A percentile compares a stretch with the other conserved stretches of the same genome.
Evolutionary conservation across 2,113 vertebrate species (phyloP).

Genomic region (Bungarus multicinctus): DNA sequence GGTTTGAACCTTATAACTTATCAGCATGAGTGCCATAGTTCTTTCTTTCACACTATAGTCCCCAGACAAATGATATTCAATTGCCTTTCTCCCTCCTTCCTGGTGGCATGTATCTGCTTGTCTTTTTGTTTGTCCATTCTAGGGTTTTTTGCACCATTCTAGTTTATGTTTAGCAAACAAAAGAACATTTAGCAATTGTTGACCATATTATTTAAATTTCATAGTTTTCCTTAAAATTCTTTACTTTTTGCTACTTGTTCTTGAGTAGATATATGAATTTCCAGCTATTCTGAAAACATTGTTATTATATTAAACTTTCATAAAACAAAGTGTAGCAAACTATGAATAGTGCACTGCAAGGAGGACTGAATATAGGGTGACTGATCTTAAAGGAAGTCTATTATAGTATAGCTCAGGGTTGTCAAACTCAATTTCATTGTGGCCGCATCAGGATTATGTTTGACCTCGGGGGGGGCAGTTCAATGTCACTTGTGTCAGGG

Average conservation of each 20-base stretch:
- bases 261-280: constrained; percentile 69
- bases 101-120: not conserved
- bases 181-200: not conserved
- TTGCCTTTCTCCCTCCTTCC: not conserved
- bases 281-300: constrained; percentile 62
- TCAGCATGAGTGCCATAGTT: not conserved
- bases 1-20: not conserved
- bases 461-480: too few relatives aligned
- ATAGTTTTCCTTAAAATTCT: not conserved
- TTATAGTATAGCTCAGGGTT: constrained; percentile 40
- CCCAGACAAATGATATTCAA: not conserved
- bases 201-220: not conserved
- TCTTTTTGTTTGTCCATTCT: not conserved
- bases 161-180: not conserved
- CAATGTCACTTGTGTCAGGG: too few relatives aligned
- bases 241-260: constrained; percentile 45
- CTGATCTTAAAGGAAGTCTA: constrained; percentile 71
- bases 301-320: constrained; percentile 71
- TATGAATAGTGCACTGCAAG: constrained; percentile 76
- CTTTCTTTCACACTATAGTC: not conserved
- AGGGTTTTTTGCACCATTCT: not conserved
- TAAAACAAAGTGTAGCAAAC: constrained; percentile 79
- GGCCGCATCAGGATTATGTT: too few relatives aligned
- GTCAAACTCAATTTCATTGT: too few relatives aligned
- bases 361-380: constrained; percentile 76